Conservation (phyloP, 2,888 invertebrate genomes). For the Ophion slaviceki region DNA sequence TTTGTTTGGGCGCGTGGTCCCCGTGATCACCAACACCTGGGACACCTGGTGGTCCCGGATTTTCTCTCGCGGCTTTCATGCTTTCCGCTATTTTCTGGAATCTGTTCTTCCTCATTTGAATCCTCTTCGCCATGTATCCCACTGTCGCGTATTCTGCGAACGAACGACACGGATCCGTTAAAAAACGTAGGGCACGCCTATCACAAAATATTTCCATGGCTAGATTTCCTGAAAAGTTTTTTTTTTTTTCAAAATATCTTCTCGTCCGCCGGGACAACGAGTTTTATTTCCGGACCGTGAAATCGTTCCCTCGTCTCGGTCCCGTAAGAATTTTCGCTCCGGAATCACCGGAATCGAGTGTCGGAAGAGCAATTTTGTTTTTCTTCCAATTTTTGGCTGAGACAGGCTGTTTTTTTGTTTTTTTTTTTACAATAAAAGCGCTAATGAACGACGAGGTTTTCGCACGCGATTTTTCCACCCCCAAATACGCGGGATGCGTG, state of each 20-base stretch:
- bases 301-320: conserved; percentile 33
- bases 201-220: conserved; percentile 59
- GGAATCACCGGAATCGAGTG: background rate
- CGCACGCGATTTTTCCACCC: background rate
- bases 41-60: conserved; percentile 85
- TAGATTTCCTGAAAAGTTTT: conserved; percentile 34
- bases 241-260: conserved; percentile 23
- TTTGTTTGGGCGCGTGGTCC: conserved; percentile 91
- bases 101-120: conserved; percentile 97
- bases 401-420: background rate
- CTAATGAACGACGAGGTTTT: conserved; percentile 7
- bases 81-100: conserved; percentile 97
- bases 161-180: conserved; percentile 61
- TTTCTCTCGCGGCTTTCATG: conserved; percentile 93
- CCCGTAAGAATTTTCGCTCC: background rate
- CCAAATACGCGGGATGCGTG: conserved; percentile 24
- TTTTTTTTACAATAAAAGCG: conserved; percentile 2
- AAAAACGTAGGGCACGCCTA: conserved; percentile 53
- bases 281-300: conserved; percentile 22
- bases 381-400: background rate
- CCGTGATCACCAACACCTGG: conserved; percentile 87
- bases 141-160: conserved; percentile 97
- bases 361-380: background rate
- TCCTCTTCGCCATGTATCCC: conserved; percentile 98
- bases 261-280: conserved; percentile 38